These are phyloP conservation scores for Thripadectes ignobilis DNA, from an alignment of 2,797 vertebrate genomes.

Conservation along the genomic window DNA sequence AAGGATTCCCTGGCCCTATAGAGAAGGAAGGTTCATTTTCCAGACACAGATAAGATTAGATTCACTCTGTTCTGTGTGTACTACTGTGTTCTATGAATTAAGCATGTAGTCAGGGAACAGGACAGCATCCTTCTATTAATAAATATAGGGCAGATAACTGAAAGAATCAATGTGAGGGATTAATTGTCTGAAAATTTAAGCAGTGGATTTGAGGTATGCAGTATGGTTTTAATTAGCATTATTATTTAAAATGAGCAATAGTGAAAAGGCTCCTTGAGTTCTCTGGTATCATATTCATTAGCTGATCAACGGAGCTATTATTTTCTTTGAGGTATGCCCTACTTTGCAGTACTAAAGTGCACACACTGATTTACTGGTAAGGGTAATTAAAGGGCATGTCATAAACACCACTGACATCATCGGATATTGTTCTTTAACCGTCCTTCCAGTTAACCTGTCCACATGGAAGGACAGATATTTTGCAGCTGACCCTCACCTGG, in stretches of 20 bases:
- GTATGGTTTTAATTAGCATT: neutral
- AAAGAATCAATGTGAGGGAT: neutral
- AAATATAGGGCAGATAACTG: neutral
- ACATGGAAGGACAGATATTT: neutral
- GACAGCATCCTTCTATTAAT: neutral
- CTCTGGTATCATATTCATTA: slow-evolving; percentile 36
- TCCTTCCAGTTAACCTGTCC: slow-evolving; percentile 40
- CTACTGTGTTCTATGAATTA: neutral
- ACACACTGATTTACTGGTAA: slow-evolving; percentile 29
- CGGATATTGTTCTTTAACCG: slow-evolving; percentile 36
- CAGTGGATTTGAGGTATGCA: neutral
- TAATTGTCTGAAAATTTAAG: neutral
- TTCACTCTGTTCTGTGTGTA: neutral
- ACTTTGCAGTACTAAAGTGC: slow-evolving; percentile 46
- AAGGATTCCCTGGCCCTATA: accelerated
- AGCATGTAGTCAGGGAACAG: neutral
- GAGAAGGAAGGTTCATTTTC: neutral
- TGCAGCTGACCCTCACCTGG: neutral
- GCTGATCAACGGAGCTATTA: slow-evolving; percentile 16
- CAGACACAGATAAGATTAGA: neutral
- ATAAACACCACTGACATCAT: slow-evolving; percentile 50
- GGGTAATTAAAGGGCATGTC: slow-evolving; percentile 39
- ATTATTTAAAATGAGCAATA: neutral
- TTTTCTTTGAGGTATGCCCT: slow-evolving; percentile 42
- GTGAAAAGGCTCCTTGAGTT: neutral